A percentile compares a stretch with the other conserved stretches of the same genome.
Conservation (phyloP, 2,888 invertebrate species). For the Diarsia dahlii region DNA sequence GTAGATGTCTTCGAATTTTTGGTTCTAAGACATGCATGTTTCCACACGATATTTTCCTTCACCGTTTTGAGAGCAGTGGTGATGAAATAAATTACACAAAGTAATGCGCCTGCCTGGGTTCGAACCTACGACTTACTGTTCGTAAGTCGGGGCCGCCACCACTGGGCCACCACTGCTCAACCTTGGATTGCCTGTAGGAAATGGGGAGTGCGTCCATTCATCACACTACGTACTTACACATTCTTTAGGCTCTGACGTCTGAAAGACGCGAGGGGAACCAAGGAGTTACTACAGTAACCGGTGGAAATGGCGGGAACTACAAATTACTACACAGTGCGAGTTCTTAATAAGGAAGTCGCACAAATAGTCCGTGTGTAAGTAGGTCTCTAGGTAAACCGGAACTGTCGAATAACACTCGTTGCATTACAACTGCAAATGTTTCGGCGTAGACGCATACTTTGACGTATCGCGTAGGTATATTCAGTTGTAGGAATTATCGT, state of each 20-base stretch:
- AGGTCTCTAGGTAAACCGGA: constrained; percentile 42
- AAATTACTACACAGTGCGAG: constrained; percentile 17
- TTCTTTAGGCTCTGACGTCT: constrained; percentile 5
- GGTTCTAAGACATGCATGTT: too few species aligned
- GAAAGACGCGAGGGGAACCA: constrained; percentile 1
- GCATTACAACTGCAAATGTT: constrained; percentile 30
- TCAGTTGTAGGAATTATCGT: background rate
- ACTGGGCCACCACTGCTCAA: too few species aligned
- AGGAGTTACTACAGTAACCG: constrained; percentile 1
- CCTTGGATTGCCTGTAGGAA: too few species aligned
- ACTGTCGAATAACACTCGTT: constrained; percentile 27
- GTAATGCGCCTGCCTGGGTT: too few species aligned
- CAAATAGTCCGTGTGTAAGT: constrained; percentile 25
- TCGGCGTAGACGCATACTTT: background rate
- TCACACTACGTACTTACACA: background rate
- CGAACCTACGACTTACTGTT: too few species aligned
- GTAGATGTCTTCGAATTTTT: too few species aligned
- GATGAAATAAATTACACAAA: too few species aligned
- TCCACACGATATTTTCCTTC: too few species aligned
- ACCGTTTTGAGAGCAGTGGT: too few species aligned
- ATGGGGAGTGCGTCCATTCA: background rate
- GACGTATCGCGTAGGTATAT: constrained; percentile 6
- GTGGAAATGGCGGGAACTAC: constrained; percentile 9
- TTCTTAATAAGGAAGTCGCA: constrained; percentile 52
- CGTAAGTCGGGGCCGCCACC: too few species aligned